phyloP scores from a whole-genome alignment of 2,113 vertebrate genomes.

The Vombatus ursinus region DNA sequence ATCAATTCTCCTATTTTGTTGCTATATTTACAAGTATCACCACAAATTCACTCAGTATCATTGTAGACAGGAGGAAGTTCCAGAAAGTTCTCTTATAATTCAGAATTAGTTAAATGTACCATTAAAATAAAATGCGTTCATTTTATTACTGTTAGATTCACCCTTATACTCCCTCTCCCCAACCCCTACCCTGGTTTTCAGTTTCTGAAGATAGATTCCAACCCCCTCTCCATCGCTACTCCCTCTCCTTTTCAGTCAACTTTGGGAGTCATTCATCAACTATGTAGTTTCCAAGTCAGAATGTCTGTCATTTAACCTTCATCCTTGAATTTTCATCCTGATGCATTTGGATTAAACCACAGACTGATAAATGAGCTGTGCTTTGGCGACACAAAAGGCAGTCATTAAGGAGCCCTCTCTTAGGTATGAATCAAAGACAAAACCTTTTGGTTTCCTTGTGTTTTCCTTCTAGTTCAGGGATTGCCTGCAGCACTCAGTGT shows the following conservation, averaged over 20 bases:
- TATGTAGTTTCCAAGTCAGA: conserved; percentile 53
- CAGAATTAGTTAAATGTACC: conserved; percentile 72
- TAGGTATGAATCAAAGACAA: conserved; percentile 74
- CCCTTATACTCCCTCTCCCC: not conserved
- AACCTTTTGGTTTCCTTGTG: conserved; percentile 40
- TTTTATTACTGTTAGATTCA: conserved; percentile 21
- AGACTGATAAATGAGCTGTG: conserved; percentile 73
- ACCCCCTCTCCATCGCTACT: not conserved
- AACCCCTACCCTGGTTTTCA: conserved; percentile 43
- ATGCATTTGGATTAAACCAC: conserved; percentile 77
- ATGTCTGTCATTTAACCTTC: conserved; percentile 78
- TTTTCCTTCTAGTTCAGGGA: not conserved
- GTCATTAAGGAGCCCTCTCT: conserved; percentile 76
- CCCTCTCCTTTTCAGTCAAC: conserved; percentile 61
- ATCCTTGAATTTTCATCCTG: conserved; percentile 78
- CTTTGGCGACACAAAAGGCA: conserved; percentile 71
- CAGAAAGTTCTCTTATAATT: conserved; percentile 66
- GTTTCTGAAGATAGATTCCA: conserved; percentile 47
- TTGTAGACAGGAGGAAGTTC: conserved; percentile 55
- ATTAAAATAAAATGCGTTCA: conserved; percentile 65
- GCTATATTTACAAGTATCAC: conserved; percentile 60
- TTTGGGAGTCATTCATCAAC: conserved; percentile 68
- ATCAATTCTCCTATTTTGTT: conserved; percentile 74
- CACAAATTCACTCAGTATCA: conserved; percentile 71
- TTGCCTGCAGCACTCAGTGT: conserved; percentile 45